Base-by-base conservation (phyloP, 1,140 invertebrate genomes). In the Zaprionus taronus region DNA sequence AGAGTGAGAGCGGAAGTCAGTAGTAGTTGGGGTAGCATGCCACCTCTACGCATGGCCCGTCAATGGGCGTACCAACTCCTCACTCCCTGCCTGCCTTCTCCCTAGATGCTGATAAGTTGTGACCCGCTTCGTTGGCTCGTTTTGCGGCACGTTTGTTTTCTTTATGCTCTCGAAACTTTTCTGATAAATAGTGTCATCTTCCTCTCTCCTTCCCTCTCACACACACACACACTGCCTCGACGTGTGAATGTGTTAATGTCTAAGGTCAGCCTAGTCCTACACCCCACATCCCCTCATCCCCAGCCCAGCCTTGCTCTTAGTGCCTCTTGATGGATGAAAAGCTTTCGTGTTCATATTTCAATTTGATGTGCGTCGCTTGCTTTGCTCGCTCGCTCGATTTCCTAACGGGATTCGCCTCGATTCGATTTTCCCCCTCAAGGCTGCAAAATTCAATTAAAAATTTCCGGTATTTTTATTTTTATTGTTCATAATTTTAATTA, bases 321-420 rank as follows among this genome's bases (percentile, higher is more conserved):
- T 17, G 62, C 24, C 66, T 61, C 56, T 71, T 85, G 81, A 84
- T 89, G 77, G 81, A 89, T 89, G 84, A 70, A 89, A 83, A 60
- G 77, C 85, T 90, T 85, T 90, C 73, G 82, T 82, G 70, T 82
- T 85, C 81, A 90, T 85, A 90, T 90, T 91, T 90, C 79, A 90
- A 90, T 85, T 85, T 82, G 67, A 80, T 90, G 70, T 47, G 41
- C 41, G 41, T 47, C 41, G 41, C 15, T 47, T 17, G n/a, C 70
- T 71, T 24, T 60, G 47, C 66, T 51, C 20, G 20, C 55, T 55
- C 61, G 67, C 47, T 31, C 51, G 20, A 77, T 66, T 81, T 85
- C 66, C 72, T 68, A 67, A 65, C 53, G 20, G 56, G 62, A 51
- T 64, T 69, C 44, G 17, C 61, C 61, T 41, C 61, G 26, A 22